Percentiles rank a stretch among this genome's conserved stretches.
These are phyloP conservation scores for Ginglymostoma cirratum DNA, from an alignment of 2,113 vertebrate genomes.

Conservation along the genomic window DNA sequence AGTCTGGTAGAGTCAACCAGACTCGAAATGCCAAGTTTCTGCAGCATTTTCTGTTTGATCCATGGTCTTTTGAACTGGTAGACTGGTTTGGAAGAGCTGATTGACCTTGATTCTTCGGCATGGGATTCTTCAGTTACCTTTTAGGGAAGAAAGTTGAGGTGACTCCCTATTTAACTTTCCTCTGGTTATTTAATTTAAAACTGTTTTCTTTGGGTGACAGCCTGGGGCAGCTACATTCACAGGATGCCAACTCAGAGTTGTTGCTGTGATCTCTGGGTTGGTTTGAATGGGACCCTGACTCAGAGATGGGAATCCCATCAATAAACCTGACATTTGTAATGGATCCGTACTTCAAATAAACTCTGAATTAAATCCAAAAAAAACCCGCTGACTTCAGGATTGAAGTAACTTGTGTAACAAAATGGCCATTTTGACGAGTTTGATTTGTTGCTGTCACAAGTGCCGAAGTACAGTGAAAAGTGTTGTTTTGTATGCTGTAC, in stretches of 20 bases:
- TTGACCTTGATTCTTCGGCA: background rate
- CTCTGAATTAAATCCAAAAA: background rate
- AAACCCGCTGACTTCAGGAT: background rate
- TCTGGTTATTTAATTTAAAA: background rate
- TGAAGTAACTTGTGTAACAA: background rate
- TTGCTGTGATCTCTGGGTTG: background rate
- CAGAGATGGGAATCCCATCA: background rate
- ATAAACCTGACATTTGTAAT: background rate
- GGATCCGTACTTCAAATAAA: background rate
- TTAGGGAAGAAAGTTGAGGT: background rate
- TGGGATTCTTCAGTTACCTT: background rate
- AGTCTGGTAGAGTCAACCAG: too few species aligned
- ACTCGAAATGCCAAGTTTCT: too few species aligned
- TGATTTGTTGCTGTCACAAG: too few species aligned
- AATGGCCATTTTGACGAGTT: background rate
- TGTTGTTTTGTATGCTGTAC: too few species aligned
- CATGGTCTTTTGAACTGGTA: background rate
- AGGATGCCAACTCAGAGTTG: background rate
- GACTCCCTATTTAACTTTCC: background rate
- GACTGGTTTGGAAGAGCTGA: background rate
- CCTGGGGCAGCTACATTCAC: background rate
- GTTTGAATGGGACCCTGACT: background rate
- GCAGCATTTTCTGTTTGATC: too few species aligned
- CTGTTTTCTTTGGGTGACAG: background rate
- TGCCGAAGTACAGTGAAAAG: too few species aligned